phyloP scores from a whole-genome alignment of 2,797 vertebrate genomes.

The Arrhamphus sclerolepis region DNA sequence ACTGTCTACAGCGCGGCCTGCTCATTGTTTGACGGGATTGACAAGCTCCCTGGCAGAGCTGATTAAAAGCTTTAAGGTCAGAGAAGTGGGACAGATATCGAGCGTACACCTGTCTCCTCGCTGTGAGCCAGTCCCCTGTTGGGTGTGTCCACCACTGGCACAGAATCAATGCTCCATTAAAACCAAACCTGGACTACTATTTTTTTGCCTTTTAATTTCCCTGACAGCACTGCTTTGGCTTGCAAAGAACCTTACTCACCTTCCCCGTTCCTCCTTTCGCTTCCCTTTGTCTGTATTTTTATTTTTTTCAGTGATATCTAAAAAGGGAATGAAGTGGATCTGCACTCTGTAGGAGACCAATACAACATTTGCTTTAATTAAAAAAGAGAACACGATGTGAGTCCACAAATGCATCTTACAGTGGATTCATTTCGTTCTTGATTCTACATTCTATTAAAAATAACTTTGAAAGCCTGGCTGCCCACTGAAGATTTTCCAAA shows the following conservation, averaged over 20 bases:
- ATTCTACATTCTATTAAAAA: slow-evolving; percentile 56
- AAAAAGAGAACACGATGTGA: slow-evolving; percentile 3
- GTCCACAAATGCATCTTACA: slow-evolving; percentile 17
- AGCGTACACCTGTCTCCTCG: slow-evolving; percentile 79
- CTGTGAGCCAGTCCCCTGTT: slow-evolving; percentile 63
- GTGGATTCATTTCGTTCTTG: slow-evolving; percentile 25
- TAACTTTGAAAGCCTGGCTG: slow-evolving; percentile 42
- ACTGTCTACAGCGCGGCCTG: slow-evolving; percentile 52
- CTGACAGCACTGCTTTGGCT: slow-evolving; percentile 54
- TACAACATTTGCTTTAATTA: not conserved
- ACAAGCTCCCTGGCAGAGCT: slow-evolving; percentile 82
- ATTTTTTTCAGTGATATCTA: not conserved
- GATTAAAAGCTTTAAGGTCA: slow-evolving; percentile 86
- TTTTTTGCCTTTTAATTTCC: not conserved
- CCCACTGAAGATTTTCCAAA: slow-evolving; percentile 60
- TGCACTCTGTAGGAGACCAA: not conserved
- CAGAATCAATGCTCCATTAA: slow-evolving; percentile 79
- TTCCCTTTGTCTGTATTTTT: slow-evolving; percentile 13
- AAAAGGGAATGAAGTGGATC: not conserved
- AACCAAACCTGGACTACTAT: slow-evolving; percentile 39
- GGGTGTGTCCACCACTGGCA: slow-evolving; percentile 69
- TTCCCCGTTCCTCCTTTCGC: slow-evolving; percentile 34
- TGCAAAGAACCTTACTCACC: slow-evolving; percentile 55
- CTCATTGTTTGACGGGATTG: slow-evolving; percentile 82
- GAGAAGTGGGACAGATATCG: slow-evolving; percentile 82